A percentile compares a stretch with the other conserved stretches of the same genome.
These are phyloP conservation scores for Trachurus trachurus DNA, from an alignment of 2,797 vertebrate genomes.

Conservation along the genomic window DNA sequence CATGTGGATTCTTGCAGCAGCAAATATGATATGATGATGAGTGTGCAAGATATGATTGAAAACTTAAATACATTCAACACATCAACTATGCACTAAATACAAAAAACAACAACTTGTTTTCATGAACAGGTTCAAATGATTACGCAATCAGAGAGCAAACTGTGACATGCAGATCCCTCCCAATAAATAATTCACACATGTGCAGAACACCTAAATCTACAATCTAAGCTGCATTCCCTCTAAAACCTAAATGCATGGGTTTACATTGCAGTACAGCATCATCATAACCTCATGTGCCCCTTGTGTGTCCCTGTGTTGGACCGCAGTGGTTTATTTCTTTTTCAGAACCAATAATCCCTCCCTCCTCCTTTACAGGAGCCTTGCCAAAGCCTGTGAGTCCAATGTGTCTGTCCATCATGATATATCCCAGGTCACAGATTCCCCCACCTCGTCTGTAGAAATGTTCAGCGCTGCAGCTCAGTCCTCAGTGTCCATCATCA, in stretches of 20 bases:
- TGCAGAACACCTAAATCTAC: neutral
- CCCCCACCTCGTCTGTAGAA: neutral
- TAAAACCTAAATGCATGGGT: neutral
- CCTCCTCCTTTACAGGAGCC: neutral
- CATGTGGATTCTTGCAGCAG: neutral
- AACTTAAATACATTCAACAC: neutral
- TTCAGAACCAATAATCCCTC: neutral
- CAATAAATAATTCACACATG: neutral
- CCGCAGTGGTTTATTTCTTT: constrained; percentile 15
- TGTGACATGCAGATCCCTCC: neutral
- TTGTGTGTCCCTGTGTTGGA: neutral
- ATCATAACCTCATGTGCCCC: neutral
- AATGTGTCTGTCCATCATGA: constrained; percentile 1
- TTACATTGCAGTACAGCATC: neutral
- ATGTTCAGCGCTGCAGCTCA: neutral
- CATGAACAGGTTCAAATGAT: too few relatives aligned
- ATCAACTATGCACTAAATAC: too few relatives aligned
- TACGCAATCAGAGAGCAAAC: neutral
- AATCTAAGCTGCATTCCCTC: neutral
- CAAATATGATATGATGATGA: neutral
- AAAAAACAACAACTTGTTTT: too few relatives aligned
- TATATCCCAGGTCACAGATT: constrained; percentile 16
- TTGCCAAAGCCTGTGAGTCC: constrained; percentile 7
- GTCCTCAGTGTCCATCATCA: neutral
- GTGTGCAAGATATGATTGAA: neutral